Evolutionary conservation across 1,140 invertebrate genomes (phyloP).

Genomic region (Doryteuthis pealeii): DNA sequence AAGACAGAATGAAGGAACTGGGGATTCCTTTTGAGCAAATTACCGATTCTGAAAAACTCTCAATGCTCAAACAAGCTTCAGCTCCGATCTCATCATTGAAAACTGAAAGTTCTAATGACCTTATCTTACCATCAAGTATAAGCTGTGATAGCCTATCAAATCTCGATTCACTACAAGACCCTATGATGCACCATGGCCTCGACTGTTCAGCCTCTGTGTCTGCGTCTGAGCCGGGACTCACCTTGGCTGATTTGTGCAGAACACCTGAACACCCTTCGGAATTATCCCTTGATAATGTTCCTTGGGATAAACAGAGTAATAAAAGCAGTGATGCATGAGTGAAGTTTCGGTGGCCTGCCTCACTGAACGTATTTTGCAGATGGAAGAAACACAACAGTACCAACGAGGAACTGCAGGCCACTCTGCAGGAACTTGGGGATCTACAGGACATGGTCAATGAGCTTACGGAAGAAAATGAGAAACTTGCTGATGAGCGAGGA

Average conservation of each 20-base stretch:
- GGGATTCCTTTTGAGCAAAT: conserved; percentile 54
- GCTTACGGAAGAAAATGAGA: conserved; percentile 83
- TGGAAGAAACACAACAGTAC: conserved; percentile 87
- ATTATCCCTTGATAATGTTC: conserved; percentile 41
- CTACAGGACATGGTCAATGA: conserved; percentile 81
- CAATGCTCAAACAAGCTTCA: conserved; percentile 37
- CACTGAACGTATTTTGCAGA: conserved; percentile 88
- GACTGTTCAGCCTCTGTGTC: conserved; percentile 41
- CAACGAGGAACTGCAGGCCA: conserved; percentile 94
- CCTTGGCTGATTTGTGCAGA: conserved; percentile 44
- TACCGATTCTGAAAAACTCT: conserved; percentile 56
- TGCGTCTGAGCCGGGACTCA: conserved; percentile 65
- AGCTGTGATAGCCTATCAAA: conserved; percentile 52
- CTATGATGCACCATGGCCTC: conserved; percentile 20
- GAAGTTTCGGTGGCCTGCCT: conserved; percentile 89
- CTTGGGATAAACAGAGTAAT: conserved; percentile 82
- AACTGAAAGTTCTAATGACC: conserved; percentile 25
- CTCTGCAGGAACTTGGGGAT: conserved; percentile 87
- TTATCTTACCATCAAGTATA: conserved; percentile 35
- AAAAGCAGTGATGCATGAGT: conserved; percentile 73
- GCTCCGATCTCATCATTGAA: conserved; percentile 22
- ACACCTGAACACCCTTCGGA: conserved; percentile 47
- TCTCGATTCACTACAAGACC: conserved; percentile 30
- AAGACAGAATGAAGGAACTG: conserved; percentile 51
- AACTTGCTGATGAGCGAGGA: conserved; percentile 82